phyloP scores from a whole-genome alignment of 2,888 invertebrate genomes.

The Doris montereyensis region DNA sequence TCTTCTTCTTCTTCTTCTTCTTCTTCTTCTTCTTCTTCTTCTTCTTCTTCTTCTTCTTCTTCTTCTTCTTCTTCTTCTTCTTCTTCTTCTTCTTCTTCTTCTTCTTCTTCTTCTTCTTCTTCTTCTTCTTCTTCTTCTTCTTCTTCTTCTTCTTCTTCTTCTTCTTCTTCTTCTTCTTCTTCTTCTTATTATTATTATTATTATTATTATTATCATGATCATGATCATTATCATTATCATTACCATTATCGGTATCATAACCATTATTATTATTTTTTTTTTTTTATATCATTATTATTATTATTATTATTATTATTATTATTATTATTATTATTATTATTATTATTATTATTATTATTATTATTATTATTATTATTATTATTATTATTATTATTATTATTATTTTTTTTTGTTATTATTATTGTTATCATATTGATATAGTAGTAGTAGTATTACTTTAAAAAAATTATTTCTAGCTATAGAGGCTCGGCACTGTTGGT shows the following conservation, averaged over 20 bases:
- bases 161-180: not conserved
- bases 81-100: not conserved
- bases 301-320: not conserved
- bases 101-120: not conserved
- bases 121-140: not conserved
- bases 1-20: not conserved
- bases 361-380: no score
- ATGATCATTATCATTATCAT: not conserved
- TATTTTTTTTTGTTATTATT: no score
- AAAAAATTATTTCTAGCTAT: no score
- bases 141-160: conserved; percentile 26
- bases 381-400: no score
- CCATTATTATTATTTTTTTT: not conserved
- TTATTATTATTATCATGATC: conserved; percentile 31
- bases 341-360: no score
- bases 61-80: not conserved
- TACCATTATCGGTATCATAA: not conserved
- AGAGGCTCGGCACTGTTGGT: no score
- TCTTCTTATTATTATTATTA: not conserved
- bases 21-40: not conserved
- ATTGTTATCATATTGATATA: no score
- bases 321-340: not conserved
- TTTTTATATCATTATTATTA: not conserved
- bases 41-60: not conserved
- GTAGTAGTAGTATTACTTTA: no score